Evolutionary conservation across 2,888 invertebrate genomes (phyloP).

Genomic region (Dryobota labecula): DNA sequence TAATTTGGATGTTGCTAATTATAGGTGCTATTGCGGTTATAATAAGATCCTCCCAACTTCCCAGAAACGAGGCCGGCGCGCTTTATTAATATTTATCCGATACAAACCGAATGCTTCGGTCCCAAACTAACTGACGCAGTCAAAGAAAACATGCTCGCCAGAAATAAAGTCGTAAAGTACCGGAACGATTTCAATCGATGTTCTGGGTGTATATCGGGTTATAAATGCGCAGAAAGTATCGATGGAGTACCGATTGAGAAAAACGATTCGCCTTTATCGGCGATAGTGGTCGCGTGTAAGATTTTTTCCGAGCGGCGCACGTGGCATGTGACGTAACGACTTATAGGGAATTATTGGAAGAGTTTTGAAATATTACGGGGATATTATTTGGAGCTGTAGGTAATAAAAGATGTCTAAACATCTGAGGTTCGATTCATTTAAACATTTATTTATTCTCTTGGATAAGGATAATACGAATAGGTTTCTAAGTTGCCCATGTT

Average conservation of each 20-base stretch:
- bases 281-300: constrained; percentile 69
- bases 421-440: constrained; percentile 1
- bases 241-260: constrained; percentile 80
- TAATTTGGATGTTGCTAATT: constrained; percentile 90
- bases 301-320: constrained; percentile 70
- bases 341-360: constrained; percentile 34
- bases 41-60: constrained; percentile 90
- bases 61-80: constrained; percentile 89
- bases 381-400: constrained; percentile 13
- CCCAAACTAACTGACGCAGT: constrained; percentile 89
- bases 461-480: constrained; percentile 16
- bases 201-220: constrained; percentile 84
- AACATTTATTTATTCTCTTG: constrained; percentile 1
- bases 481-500: constrained; percentile 4
- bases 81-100: constrained; percentile 91
- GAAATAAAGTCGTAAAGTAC: constrained; percentile 90
- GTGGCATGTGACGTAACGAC: constrained; percentile 69
- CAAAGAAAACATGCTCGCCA: constrained; percentile 88
- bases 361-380: constrained; percentile 6
- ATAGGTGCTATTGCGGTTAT: constrained; percentile 91
- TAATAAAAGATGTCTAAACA: constrained; percentile 28
- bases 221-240: constrained; percentile 85
- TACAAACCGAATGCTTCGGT: constrained; percentile 85
- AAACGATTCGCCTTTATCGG: constrained; percentile 74
- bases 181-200: constrained; percentile 89